These are phyloP conservation scores for Pinna nobilis DNA, from an alignment of 1,140 invertebrate species.

Conservation along the genomic window DNA sequence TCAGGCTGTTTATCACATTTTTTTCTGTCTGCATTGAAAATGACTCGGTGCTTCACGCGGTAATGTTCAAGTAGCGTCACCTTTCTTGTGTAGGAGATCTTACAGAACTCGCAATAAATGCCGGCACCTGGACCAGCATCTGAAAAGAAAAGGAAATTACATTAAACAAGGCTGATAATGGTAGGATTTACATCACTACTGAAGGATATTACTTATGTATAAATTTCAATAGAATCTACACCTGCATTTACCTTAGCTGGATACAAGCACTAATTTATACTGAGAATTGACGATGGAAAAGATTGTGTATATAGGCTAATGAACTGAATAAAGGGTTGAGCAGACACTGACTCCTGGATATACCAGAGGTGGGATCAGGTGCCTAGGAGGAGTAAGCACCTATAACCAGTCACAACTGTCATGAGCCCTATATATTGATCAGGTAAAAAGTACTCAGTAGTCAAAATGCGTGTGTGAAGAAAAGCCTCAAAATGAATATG, in stretches of 20 bases:
- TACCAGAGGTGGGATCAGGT: no score
- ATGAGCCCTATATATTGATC: no score
- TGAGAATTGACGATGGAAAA: constrained; percentile 28
- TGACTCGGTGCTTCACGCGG: constrained; percentile 47
- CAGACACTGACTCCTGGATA: no score
- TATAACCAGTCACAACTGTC: no score
- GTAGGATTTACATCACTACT: not conserved
- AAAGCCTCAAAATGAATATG: no score
- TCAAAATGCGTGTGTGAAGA: no score
- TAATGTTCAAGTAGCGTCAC: constrained; percentile 53
- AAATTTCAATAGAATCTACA: no score
- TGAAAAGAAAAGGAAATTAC: constrained; percentile 33
- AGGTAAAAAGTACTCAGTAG: no score
- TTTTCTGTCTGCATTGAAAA: constrained; percentile 1
- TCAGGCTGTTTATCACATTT: not conserved
- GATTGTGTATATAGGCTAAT: not conserved
- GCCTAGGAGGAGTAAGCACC: no score
- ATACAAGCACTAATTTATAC: not conserved
- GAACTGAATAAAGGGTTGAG: no score
- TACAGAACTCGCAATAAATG: constrained; percentile 54
- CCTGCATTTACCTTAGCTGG: no score
- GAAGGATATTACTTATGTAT: not conserved
- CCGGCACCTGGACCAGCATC: constrained; percentile 45
- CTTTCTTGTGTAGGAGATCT: constrained; percentile 47
- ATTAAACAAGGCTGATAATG: not conserved